These are phyloP conservation scores for Brachyopa scutellaris DNA, from an alignment of 2,888 invertebrate species.

Conservation along the genomic window DNA sequence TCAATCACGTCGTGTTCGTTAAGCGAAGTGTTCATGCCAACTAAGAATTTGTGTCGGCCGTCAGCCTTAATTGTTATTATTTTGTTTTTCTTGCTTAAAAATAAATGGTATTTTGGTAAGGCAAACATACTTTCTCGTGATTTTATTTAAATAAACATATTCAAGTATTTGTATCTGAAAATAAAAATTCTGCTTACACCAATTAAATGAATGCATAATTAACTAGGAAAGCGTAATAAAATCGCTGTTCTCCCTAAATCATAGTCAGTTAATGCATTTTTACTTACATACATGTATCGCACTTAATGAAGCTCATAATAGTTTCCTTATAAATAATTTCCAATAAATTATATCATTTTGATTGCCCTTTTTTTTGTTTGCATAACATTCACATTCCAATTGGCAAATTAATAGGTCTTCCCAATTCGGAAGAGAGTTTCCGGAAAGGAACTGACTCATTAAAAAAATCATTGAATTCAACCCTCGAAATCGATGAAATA, in stretches of 20 bases:
- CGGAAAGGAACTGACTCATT: slow-evolving; percentile 61
- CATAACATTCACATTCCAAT: slow-evolving; percentile 34
- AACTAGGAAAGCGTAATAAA: slow-evolving; percentile 31
- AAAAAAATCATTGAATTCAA: slow-evolving; percentile 59
- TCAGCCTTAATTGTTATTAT: slow-evolving; percentile 12
- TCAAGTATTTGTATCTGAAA: background rate
- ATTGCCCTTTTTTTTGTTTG: slow-evolving; percentile 54
- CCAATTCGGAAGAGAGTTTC: slow-evolving; percentile 57
- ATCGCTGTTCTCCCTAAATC: slow-evolving; percentile 40
- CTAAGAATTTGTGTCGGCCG: slow-evolving; percentile 28
- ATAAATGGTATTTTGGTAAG: background rate
- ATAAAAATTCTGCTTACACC: background rate
- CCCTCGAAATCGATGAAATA: slow-evolving; percentile 22
- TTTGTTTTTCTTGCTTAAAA: background rate
- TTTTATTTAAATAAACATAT: background rate
- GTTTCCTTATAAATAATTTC: slow-evolving; percentile 68
- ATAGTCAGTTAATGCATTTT: slow-evolving; percentile 44
- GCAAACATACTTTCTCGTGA: background rate
- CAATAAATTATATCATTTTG: slow-evolving; percentile 69
- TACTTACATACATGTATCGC: slow-evolving; percentile 17
- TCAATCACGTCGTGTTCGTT: slow-evolving; percentile 40
- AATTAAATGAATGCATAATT: slow-evolving; percentile 27
- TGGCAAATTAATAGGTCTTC: slow-evolving; percentile 57
- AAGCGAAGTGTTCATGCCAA: slow-evolving; percentile 28
- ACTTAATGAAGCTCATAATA: slow-evolving; percentile 65